Conservation (phyloP, 2,888 invertebrate genomes). For the Lysandra coridon region DNA sequence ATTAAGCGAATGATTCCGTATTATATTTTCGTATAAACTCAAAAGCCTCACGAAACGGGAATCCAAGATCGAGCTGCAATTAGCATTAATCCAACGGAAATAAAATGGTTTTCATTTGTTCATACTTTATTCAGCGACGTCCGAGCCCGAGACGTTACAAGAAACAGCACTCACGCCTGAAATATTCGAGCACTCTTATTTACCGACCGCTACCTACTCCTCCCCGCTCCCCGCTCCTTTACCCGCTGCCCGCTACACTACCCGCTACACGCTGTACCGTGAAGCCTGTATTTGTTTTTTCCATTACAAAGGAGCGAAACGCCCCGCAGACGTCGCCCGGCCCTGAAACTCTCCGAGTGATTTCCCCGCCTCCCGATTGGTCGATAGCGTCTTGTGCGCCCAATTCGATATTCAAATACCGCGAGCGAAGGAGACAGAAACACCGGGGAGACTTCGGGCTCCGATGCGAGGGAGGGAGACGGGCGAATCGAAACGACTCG, state of each 20-base stretch:
- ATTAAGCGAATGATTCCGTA: background rate
- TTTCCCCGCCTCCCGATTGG: conserved; percentile 66
- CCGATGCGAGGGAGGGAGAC: conserved; percentile 51
- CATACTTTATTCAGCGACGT: conserved; percentile 76
- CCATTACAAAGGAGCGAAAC: conserved; percentile 73
- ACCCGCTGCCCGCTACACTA: conserved; percentile 40
- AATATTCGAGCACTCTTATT: conserved; percentile 74
- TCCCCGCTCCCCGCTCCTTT: conserved; percentile 44
- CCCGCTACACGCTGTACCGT: conserved; percentile 46
- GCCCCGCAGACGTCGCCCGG: conserved; percentile 63
- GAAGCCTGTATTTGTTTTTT: conserved; percentile 70
- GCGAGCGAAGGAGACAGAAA: conserved; percentile 51
- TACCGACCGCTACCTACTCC: conserved; percentile 49
- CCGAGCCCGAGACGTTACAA: conserved; percentile 74
- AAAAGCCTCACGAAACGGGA: background rate
- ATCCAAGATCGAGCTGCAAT: conserved; percentile 1
- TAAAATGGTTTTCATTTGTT: conserved; percentile 32
- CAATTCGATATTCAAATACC: conserved; percentile 60
- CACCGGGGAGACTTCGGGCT: background rate
- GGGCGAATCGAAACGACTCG: conserved; percentile 40
- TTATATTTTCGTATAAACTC: background rate
- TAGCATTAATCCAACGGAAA: conserved; percentile 18
- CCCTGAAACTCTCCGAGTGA: conserved; percentile 66
- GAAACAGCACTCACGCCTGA: conserved; percentile 76
- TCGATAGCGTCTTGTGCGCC: conserved; percentile 48